Conservation (phyloP, 2,888 invertebrate genomes). For the Euzetes globulus region DNA sequence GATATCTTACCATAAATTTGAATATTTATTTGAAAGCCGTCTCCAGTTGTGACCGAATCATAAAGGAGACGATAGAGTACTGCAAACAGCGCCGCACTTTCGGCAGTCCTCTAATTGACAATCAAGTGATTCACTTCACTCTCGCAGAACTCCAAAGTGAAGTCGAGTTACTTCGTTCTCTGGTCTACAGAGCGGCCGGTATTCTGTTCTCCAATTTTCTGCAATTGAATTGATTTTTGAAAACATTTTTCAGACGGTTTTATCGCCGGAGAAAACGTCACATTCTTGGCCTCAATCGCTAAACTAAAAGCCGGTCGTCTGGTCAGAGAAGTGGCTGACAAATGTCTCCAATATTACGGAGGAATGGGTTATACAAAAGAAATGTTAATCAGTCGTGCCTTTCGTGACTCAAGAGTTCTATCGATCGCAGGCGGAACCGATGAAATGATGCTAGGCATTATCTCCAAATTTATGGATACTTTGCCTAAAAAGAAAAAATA, state of each 20-base stretch:
- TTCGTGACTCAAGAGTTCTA: slow-evolving; percentile 51
- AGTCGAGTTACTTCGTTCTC: slow-evolving; percentile 51
- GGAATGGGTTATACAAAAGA: slow-evolving; percentile 54
- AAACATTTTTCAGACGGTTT: slow-evolving; percentile 38
- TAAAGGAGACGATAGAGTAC: slow-evolving; percentile 52
- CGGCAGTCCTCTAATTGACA: slow-evolving; percentile 50
- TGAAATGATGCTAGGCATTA: slow-evolving; percentile 55
- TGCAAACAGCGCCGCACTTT: slow-evolving; percentile 50
- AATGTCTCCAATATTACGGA: slow-evolving; percentile 56
- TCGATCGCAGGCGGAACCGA: slow-evolving; percentile 56
- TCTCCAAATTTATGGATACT: slow-evolving; percentile 53
- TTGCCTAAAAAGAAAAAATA: slow-evolving; percentile 38
- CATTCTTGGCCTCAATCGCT: slow-evolving; percentile 54
- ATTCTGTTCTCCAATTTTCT: slow-evolving; percentile 20
- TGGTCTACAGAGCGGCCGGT: slow-evolving; percentile 51
- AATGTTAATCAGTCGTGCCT: slow-evolving; percentile 47
- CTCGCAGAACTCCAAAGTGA: slow-evolving; percentile 54
- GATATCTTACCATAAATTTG: not conserved
- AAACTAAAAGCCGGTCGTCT: slow-evolving; percentile 53
- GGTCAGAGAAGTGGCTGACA: slow-evolving; percentile 50
- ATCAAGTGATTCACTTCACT: slow-evolving; percentile 52
- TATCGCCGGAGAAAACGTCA: slow-evolving; percentile 51
- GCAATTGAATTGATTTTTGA: not conserved
- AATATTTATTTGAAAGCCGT: slow-evolving; percentile 43
- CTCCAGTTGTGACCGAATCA: slow-evolving; percentile 47